Percentiles rank a stretch among this genome's conserved stretches.
phyloP scores from a whole-genome alignment of 64 coral and sea anemone genomes.

The Anthopleura sola region DNA sequence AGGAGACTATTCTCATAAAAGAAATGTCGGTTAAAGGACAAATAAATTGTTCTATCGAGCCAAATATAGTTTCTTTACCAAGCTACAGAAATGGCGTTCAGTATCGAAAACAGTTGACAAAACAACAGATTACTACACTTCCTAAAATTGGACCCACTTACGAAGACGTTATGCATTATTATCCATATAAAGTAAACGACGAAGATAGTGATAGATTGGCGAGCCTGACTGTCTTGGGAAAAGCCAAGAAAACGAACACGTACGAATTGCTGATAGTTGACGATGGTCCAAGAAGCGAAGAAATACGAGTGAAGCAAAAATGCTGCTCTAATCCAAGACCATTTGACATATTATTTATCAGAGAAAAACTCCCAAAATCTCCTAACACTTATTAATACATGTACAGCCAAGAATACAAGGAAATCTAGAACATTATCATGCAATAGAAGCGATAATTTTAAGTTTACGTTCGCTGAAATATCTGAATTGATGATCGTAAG shows the following conservation, averaged over 20 bases:
- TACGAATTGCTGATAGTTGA: slow-evolving; percentile 31
- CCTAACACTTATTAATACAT: not conserved
- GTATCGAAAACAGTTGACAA: not conserved
- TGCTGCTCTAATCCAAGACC: not conserved
- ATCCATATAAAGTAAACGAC: not conserved
- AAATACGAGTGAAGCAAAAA: slow-evolving; percentile 7
- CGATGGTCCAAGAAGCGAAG: slow-evolving; percentile 11
- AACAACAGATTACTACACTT: not conserved
- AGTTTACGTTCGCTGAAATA: no score
- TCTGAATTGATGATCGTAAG: no score
- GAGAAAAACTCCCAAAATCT: not conserved
- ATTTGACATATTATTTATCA: slow-evolving; percentile 12
- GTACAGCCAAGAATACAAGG: no score
- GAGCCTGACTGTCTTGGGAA: not conserved
- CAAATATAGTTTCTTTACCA: not conserved
- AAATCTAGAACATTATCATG: no score
- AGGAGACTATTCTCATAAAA: not conserved
- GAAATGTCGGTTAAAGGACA: not conserved
- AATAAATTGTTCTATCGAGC: not conserved
- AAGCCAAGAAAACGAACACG: not conserved
- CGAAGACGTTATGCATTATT: not conserved
- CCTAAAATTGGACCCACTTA: not conserved
- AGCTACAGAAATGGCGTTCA: not conserved
- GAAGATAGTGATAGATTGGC: not conserved
- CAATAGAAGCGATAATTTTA: no score